Evolutionary conservation across 2,113 vertebrate species (phyloP).

Genomic region (Stomatorhinus ivindoensis): DNA sequence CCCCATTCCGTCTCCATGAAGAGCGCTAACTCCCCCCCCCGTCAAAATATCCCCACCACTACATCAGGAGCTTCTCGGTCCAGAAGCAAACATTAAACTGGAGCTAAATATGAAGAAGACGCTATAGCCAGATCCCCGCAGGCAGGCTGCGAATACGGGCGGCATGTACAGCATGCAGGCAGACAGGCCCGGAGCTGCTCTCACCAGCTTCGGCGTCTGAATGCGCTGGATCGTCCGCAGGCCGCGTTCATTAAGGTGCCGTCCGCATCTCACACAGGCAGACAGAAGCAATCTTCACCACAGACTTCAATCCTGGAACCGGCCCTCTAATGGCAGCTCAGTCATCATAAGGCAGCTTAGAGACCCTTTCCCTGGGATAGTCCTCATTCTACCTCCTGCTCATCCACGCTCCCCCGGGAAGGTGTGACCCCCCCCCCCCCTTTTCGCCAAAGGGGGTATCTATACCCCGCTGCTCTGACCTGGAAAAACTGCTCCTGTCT

Average conservation of each 20-base stretch:
- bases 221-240: not conserved
- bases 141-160: not conserved
- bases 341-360: constrained; percentile 1
- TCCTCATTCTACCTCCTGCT: not conserved
- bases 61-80: not conserved
- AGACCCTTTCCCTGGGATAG: not conserved
- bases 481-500: not conserved
- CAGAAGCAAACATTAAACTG: not conserved
- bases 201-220: not conserved
- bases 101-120: not conserved
- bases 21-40: not conserved
- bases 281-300: not conserved
- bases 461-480: not conserved
- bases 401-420: not conserved
- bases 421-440: not conserved
- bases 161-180: not conserved
- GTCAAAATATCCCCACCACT: not conserved
- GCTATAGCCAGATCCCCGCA: not conserved
- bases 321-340: not conserved
- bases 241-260: not conserved
- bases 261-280: not conserved
- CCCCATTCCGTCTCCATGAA: constrained; percentile 1
- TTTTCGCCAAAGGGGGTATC: not conserved
- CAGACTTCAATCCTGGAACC: not conserved
- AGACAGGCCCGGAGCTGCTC: not conserved